Evolutionary conservation across 1,140 invertebrate species (phyloP).

Genomic region (Drosophila burlai): DNA sequence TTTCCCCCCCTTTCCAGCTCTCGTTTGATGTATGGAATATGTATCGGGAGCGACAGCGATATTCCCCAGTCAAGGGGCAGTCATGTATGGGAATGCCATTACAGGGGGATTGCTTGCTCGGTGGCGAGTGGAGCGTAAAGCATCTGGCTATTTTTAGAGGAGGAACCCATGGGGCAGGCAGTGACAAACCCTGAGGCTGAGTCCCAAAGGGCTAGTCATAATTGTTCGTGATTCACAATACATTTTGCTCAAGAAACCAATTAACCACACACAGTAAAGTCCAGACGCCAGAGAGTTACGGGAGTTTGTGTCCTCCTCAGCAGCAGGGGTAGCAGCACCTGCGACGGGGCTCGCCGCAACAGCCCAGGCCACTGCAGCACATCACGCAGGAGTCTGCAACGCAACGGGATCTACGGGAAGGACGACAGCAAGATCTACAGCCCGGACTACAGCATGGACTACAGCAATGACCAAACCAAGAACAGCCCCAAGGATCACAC

Average conservation of each 20-base stretch:
- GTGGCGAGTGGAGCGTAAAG: slow-evolving; percentile 64
- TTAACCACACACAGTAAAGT: slow-evolving; percentile 46
- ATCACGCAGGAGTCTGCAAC: slow-evolving; percentile 26
- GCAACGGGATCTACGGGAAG: neutral
- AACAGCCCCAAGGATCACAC: slow-evolving; percentile 16
- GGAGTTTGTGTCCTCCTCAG: neutral
- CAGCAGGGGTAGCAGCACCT: slow-evolving; percentile 6
- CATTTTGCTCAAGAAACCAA: slow-evolving; percentile 47
- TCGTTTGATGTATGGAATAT: slow-evolving; percentile 35
- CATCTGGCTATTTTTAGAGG: slow-evolving; percentile 51
- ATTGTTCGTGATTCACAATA: slow-evolving; percentile 16
- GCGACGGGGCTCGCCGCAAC: slow-evolving; percentile 24
- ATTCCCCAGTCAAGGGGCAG: slow-evolving; percentile 52
- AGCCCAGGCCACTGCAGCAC: slow-evolving; percentile 14
- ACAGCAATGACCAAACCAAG: neutral
- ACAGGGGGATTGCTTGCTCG: slow-evolving; percentile 51
- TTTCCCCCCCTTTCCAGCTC: neutral
- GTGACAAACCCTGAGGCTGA: neutral
- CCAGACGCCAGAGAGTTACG: slow-evolving; percentile 3
- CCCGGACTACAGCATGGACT: neutral
- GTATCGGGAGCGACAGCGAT: slow-evolving; percentile 25
- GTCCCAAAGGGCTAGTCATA: slow-evolving; percentile 7
- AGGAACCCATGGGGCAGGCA: neutral
- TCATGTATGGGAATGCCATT: slow-evolving; percentile 76
- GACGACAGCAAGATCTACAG: neutral